These are phyloP conservation scores for Hippocampus comes DNA, from an alignment of 2,113 vertebrate genomes.

Conservation along the genomic window DNA sequence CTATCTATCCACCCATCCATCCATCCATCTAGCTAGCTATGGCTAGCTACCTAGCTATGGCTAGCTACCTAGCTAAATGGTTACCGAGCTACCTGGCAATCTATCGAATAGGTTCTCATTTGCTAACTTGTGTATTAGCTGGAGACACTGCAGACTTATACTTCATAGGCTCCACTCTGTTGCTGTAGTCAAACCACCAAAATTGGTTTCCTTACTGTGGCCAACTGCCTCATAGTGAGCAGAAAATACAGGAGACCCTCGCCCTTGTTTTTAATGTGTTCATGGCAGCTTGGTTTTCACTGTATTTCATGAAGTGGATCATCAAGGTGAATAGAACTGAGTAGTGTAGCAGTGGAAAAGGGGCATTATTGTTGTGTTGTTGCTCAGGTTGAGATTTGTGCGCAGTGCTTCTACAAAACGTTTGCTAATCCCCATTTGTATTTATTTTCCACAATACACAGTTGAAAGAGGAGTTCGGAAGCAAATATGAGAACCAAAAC, in stretches of 20 bases:
- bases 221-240: background rate
- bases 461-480: background rate
- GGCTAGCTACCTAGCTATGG: too few relatives aligned
- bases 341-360: background rate
- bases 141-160: background rate
- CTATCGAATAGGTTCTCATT: too few relatives aligned
- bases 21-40: too few relatives aligned
- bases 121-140: background rate
- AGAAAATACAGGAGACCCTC: background rate
- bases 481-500: background rate
- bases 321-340: background rate
- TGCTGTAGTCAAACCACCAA: background rate
- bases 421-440: background rate
- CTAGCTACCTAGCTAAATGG: too few relatives aligned
- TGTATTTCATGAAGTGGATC: background rate
- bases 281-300: background rate
- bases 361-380: background rate
- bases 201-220: background rate
- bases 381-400: background rate
- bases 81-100: too few relatives aligned
- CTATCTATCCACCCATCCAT: too few relatives aligned
- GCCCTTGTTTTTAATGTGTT: background rate
- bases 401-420: background rate
- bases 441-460: background rate
- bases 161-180: background rate